Evolutionary conservation across 35 echinoderm and acorn worm species (phyloP).

Genomic region (Ophioderma brevispina): DNA sequence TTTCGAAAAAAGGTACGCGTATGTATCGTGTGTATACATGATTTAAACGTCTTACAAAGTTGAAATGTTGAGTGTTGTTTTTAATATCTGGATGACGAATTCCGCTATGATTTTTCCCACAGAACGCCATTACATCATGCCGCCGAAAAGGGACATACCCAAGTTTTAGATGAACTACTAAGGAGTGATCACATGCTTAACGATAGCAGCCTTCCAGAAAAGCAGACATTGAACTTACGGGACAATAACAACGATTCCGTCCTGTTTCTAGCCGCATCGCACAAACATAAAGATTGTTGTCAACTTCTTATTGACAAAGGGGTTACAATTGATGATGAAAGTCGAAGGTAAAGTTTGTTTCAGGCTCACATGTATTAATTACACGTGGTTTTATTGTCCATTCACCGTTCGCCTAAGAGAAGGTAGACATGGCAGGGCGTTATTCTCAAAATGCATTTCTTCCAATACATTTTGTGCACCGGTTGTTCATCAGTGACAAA

Average conservation of each 20-base stretch:
- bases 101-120: not conserved
- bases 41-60: not conserved
- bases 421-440: no score
- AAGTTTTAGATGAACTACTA: not conserved
- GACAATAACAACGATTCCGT: conserved; percentile 6
- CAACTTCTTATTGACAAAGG: conserved; percentile 10
- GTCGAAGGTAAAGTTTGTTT: not conserved
- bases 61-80: not conserved
- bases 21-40: not conserved
- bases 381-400: no score
- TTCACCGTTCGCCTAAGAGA: no score
- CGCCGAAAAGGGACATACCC: not conserved
- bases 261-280: conserved; percentile 9
- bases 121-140: conserved; percentile 27
- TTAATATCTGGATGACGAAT: not conserved
- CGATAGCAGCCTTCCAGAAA: not conserved
- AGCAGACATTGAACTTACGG: not conserved
- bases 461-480: no score
- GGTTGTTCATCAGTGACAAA: no score
- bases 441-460: no score
- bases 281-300: conserved; percentile 29
- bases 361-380: no score
- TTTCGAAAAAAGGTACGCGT: not conserved
- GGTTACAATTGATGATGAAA: conserved; percentile 8
- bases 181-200: not conserved